Base-by-base conservation (phyloP, 2,888 invertebrate genomes). In the Alloplasta piceator region DNA sequence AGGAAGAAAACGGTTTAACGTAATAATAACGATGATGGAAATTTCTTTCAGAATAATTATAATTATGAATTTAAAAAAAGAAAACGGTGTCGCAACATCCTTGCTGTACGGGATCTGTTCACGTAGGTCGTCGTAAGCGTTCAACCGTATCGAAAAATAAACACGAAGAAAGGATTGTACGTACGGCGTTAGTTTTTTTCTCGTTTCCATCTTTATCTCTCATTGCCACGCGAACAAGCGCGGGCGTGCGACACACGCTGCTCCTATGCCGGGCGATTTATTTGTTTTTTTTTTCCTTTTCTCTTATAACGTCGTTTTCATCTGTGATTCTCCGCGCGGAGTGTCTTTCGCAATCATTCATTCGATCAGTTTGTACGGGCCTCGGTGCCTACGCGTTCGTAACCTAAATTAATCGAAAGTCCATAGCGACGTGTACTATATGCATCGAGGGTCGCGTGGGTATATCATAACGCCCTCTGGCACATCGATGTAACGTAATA, bases 361-460 rank as follows among this genome's bases (percentile, higher is more conserved):
- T 52, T 26, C 26, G 26, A 26, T 43, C 58, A 67, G 43, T 61
- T 50, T 41, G 12, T 52, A 46, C 46, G 52, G 14, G 43, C 50
- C 64, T 41, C 66, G 61, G 46, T 58, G 76, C 80, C 80, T 76
- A 80, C 80, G 26, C 26, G 80, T 80, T 55, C 76, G 67, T 3
- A 26, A 76, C 76, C 80, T 76, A 61, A 80, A 80, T 76, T 38
- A 67, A 76, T 80, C 76, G 75, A 80, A 80, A 80, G 72, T 76
- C 76, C 63, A 52, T 66, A 71, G 6, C 58, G 50, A 43, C 48
- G 10, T 55, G 10, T 55, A 63, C 36, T 41, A 38, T n/a, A 75
- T 70, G 43, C 67, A 76, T 72, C 60, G 52, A 72, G 26, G 58
- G 48, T n/a, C 61, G 60, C 58, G 75, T 75, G 74, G 68, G 76